Evolutionary conservation across 2,797 vertebrate species (phyloP), one percentile per base, ranked within the genome.

Genomic region (Myioborus melanocephalus): DNA sequence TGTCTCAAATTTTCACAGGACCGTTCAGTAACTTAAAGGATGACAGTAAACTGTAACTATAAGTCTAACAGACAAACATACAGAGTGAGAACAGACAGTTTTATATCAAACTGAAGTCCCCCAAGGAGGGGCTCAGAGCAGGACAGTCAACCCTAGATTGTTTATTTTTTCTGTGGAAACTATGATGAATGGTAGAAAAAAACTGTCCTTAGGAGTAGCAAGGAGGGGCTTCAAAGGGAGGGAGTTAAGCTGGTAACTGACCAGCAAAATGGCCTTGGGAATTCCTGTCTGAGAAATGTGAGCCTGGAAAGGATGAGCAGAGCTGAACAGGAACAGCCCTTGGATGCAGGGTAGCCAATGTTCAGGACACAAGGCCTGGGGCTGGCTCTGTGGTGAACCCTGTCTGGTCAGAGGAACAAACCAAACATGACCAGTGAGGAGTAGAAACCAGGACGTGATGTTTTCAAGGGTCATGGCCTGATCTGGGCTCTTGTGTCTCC

Each of bases 81-180:
- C 15, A 86, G 41, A 22, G 37, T 78, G 37, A 78, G 65, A 81
- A 83, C 37, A 78, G 27, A 30, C 24, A 43, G 32, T 84, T 94
- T 91, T 90, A n/a, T 13, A 32, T 37, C 65, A 94, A 75, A 72
- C 46, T 75, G 35, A 71, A 76, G 50, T 47, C 32, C 39, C 10
- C 32, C 22, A 46, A 43, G 68, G 49, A 30, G 26, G 18, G 41
- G 52, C 11, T 76, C 39, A 65, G 55, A 83, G 76, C 44, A 3
- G 5, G 56, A 57, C 22, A 49, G 34, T 82, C 61, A 92, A 20
- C 13, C 6, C 32, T 13, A 21, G 22, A 21, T 83, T 92, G 44
- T 91, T 94, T 95, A 69, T 10, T 59, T 46, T 28, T 72, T 39
- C 55, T 93, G 59, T 94, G 95, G 77, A 91, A 95, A 90, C 79